A percentile compares a stretch with the other conserved stretches of the same genome.
Conservation (phyloP, 2,797 vertebrate genomes). For the Artibeus lituratus region DNA sequence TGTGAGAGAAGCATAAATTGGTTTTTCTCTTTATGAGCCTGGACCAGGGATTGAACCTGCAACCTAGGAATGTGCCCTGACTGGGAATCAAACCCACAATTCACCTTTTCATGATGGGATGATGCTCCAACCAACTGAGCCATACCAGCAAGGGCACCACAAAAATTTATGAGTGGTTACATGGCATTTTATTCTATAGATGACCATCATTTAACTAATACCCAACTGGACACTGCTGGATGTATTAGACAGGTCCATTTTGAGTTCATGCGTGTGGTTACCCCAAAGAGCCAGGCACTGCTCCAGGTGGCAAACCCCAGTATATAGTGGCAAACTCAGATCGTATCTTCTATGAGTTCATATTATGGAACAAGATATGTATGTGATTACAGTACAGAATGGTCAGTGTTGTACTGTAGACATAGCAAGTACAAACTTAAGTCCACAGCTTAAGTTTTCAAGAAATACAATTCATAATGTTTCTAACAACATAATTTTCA, state of each 20-base stretch:
- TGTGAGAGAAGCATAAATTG: background rate
- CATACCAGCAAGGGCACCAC: background rate
- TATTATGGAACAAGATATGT: background rate
- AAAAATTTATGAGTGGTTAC: background rate
- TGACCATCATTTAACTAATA: background rate
- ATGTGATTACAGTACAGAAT: background rate
- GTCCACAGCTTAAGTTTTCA: background rate
- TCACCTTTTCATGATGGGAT: background rate
- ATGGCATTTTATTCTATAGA: background rate
- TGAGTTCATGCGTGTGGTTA: background rate
- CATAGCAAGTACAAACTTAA: background rate
- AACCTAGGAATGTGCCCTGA: background rate
- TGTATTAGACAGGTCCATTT: no score
- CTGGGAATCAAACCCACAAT: background rate
- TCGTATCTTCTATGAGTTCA: background rate
- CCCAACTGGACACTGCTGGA: no score
- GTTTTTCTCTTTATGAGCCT: background rate
- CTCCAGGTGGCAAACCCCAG: no score
- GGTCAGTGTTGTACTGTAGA: background rate
- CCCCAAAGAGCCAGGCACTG: background rate
- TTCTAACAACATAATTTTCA: background rate
- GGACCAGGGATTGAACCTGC: background rate
- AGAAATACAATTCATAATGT: background rate
- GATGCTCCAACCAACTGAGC: background rate
- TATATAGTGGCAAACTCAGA: background rate